Evolutionary conservation across 2,888 invertebrate species (phyloP), one percentile per base, ranked within the genome.

Genomic region (Mechanitis messenoides): DNA sequence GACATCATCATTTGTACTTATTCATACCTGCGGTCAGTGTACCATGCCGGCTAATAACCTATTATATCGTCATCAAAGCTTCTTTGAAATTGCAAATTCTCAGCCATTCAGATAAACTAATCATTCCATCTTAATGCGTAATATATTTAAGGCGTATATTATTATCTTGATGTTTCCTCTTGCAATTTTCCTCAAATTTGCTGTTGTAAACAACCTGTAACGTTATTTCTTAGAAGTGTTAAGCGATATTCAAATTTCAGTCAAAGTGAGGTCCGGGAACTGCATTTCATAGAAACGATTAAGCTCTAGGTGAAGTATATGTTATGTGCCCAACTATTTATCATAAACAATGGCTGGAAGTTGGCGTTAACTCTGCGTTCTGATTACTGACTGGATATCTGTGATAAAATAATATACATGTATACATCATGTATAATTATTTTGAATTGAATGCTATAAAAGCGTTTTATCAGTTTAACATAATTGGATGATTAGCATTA

Each of bases 191-290:
- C 74, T 75, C 68, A 74, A 74, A 72, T 72, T 73, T 68, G 68
- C 64, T 65, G 64, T 68, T 69, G 68, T 72, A 69, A 74, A 74
- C 71, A 69, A 69, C 55, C 66, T 64, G 69, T 68, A 67, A 67
- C 61, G 62, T 70, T 61, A 58, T 64, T 74, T 70, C 70, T 63
- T 64, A 66, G 74, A 79, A 81, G 61, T 64, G 62, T 66, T 68
- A 71, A 68, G 64, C 74, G 71, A 75, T 77, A 77, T 76, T 65
- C 55, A 59, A 65, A 57, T 60, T 57, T 69, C 72, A 50, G 63
- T 64, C 79, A 78, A 81, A 79, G 73, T 75, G 75, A 81, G 78
- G 81, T 80, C 81, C 78, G 67, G 71, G 83, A 81, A 83, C 84
- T 84, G 72, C 72, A 68, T 68, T 84, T 85, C 81, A 74, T 78